Evolutionary conservation across 2,797 vertebrate genomes (phyloP).

Genomic region (Syncerus caffer): DNA sequence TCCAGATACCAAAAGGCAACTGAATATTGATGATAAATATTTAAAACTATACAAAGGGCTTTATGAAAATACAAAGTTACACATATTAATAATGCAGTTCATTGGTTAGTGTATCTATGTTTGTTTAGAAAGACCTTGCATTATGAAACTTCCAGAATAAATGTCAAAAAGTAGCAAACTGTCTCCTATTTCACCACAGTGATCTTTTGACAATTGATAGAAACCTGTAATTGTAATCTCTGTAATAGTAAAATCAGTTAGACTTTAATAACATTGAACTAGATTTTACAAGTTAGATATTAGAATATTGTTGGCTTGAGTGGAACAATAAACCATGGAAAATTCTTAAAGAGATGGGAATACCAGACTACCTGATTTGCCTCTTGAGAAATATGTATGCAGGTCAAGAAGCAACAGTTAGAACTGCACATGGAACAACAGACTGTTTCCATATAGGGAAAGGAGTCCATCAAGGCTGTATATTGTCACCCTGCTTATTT

Average conservation of each 20-base stretch:
- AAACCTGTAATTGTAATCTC: neutral
- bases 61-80: neutral
- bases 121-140: neutral
- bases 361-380: neutral
- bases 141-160: neutral
- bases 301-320: neutral
- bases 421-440: neutral
- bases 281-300: neutral
- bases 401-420: neutral
- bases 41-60: neutral
- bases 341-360: neutral
- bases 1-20: neutral
- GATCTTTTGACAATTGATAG: neutral
- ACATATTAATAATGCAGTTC: neutral
- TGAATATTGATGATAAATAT: neutral
- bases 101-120: neutral
- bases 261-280: conserved; percentile 37
- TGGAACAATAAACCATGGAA: neutral
- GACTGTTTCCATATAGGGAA: neutral
- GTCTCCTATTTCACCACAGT: neutral
- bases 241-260: neutral
- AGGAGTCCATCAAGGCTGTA: neutral
- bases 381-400: neutral
- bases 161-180: neutral
- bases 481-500: neutral